Evolutionary conservation across 1,140 invertebrate genomes (phyloP).

Genomic region (Lepidurus packardi): DNA sequence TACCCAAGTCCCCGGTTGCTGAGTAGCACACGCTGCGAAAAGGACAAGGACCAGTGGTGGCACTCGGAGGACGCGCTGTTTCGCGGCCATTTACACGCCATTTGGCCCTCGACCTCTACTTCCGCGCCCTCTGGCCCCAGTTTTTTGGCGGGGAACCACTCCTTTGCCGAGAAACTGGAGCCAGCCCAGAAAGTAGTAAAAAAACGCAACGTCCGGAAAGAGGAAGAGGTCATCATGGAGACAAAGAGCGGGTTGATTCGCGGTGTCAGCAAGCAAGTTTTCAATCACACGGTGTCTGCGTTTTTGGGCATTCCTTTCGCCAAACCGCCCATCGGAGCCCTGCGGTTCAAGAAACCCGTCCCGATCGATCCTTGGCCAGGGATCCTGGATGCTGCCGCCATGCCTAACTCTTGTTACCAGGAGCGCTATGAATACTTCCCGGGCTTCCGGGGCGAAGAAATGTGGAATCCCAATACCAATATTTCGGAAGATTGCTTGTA

Average conservation of each 20-base stretch:
- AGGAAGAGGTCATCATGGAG: conserved; percentile 66
- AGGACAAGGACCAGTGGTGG: conserved; percentile 3
- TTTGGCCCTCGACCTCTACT: conserved; percentile 2
- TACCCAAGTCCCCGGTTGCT: not conserved
- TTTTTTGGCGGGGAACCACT: not conserved
- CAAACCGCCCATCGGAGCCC: conserved; percentile 77
- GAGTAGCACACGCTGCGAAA: conserved; percentile 9
- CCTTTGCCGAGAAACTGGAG: not conserved
- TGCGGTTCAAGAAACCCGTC: conserved; percentile 79
- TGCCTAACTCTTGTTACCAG: conserved; percentile 67
- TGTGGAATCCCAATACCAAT: conserved; percentile 92
- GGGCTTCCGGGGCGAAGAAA: conserved; percentile 82
- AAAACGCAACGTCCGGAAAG: conserved; percentile 44
- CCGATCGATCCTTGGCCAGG: conserved; percentile 80
- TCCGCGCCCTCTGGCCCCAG: not conserved
- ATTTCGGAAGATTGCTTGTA: conserved; percentile 91
- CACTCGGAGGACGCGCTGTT: not conserved
- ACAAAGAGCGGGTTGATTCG: conserved; percentile 71
- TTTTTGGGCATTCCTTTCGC: conserved; percentile 81
- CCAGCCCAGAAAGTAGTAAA: not conserved
- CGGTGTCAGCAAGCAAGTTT: conserved; percentile 65
- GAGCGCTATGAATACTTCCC: conserved; percentile 81
- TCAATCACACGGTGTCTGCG: conserved; percentile 75
- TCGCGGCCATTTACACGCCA: not conserved
- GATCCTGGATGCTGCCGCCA: conserved; percentile 65